phyloP scores from a whole-genome alignment of 2,113 vertebrate genomes.

The Nestor notabilis region DNA sequence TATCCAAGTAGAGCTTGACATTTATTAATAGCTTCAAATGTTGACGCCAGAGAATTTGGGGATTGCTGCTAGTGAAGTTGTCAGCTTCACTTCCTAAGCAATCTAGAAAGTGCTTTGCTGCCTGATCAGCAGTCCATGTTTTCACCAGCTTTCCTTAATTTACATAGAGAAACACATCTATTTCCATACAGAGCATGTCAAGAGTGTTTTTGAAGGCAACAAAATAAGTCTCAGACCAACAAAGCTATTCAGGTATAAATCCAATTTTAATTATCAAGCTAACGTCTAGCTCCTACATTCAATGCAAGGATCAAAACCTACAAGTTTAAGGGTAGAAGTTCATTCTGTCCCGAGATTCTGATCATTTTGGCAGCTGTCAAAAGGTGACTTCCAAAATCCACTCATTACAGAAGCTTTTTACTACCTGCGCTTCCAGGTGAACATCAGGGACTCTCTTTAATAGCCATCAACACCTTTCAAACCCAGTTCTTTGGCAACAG shows the following conservation, averaged over 20 bases:
- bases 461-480: not conserved
- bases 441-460: not conserved
- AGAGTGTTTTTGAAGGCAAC: not conserved
- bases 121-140: not conserved
- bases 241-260: conserved; percentile 7
- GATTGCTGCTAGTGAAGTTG: not conserved
- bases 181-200: not conserved
- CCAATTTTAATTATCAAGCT: conserved; percentile 57
- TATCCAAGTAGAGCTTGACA: not conserved
- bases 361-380: conserved; percentile 17
- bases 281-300: conserved; percentile 49
- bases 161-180: not conserved
- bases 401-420: not conserved
- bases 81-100: not conserved
- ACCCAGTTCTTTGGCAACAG: conserved; percentile 65
- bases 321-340: not conserved
- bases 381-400: not conserved
- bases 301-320: not conserved
- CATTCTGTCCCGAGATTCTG: not conserved
- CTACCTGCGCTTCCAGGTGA: not conserved
- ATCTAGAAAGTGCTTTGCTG: not conserved
- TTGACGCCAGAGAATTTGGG: not conserved
- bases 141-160: not conserved
- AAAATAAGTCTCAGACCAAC: conserved; percentile 35
- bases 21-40: not conserved